Base-by-base conservation (phyloP, 1,140 invertebrate species). In the Anastrepha ludens region DNA sequence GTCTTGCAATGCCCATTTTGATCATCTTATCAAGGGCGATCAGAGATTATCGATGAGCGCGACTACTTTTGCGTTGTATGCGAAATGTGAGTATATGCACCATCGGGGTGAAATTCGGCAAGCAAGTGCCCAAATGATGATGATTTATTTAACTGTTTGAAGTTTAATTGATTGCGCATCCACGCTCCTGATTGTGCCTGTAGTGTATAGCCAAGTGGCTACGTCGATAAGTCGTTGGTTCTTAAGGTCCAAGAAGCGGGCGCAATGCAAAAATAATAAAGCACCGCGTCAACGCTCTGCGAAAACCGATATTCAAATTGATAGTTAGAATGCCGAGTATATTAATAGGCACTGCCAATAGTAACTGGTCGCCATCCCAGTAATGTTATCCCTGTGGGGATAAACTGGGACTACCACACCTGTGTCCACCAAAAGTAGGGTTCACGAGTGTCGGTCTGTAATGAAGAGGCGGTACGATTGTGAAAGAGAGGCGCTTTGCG, bases 1-100 rank as follows among this genome's bases (percentile, higher is more conserved):
- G 92, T 78, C 91, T 87, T 17, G 89, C 86, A 59, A 91, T 89
- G 87, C 91, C 91, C 20, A 87, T n/a, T 60, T 88, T 8, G 78
- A 94, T 44, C 91, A 91, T 90, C 2, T 81, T 29, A 7, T 91
- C 89, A 88, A 93, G 67, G 20, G 5, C 60, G 58, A 20, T 64
- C 29, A 11, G 9, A n/a, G 13, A 11, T 55, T 50, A 67, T 44
- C 44, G 29, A 15, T 41, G 20, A 41, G 65, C 7, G 29, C 20
- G 65, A 15, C 65, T 65, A 65, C n/a, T 65, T n/a, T 20, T 65
- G 64, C 20, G 64, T 65, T 65, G 64, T n/a, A 8, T 70, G 67
- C 15, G 67, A 44, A 70, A 17, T 17, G 2, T 70, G 67, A 15
- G 11, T 44, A 4, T 29, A 13, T 44, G 11, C 65, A 17, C 67